phyloP scores from a whole-genome alignment of 2,888 invertebrate genomes.

The Cryptocephalus moraei region DNA sequence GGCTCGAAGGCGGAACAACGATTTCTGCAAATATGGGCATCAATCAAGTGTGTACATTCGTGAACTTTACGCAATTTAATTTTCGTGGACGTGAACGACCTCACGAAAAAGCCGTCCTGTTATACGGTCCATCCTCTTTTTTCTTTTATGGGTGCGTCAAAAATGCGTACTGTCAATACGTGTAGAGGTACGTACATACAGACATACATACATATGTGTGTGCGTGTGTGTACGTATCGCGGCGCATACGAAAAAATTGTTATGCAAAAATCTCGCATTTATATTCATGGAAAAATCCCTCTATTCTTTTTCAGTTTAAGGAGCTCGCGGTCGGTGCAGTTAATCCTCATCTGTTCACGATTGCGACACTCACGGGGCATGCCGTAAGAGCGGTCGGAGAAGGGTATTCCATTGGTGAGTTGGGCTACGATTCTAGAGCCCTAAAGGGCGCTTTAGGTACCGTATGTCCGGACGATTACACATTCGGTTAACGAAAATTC shows the following conservation, averaged over 20 bases:
- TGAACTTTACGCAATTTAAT: conserved; percentile 8
- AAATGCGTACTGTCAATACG: conserved; percentile 4
- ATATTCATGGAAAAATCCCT: background rate
- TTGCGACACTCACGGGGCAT: conserved; percentile 87
- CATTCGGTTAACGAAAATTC: too few species aligned
- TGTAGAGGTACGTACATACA: too few species aligned
- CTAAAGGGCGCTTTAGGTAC: too few species aligned
- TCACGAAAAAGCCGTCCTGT: conserved; percentile 1
- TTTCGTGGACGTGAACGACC: conserved; percentile 13
- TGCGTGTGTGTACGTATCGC: too few species aligned
- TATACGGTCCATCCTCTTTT: background rate
- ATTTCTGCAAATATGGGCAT: too few species aligned
- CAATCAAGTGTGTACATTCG: background rate
- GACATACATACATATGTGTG: too few species aligned
- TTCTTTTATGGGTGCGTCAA: background rate
- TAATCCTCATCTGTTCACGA: conserved; percentile 77
- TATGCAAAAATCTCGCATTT: too few species aligned
- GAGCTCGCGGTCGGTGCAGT: conserved; percentile 58
- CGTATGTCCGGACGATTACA: too few species aligned
- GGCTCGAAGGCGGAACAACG: too few species aligned
- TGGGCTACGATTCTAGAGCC: background rate
- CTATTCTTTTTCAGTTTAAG: conserved; percentile 42
- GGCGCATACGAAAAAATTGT: too few species aligned
- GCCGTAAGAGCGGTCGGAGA: conserved; percentile 57
- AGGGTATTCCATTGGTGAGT: conserved; percentile 58